Evolutionary conservation across 1,140 invertebrate species (phyloP).

Genomic region (Dufourea novaeangliae): DNA sequence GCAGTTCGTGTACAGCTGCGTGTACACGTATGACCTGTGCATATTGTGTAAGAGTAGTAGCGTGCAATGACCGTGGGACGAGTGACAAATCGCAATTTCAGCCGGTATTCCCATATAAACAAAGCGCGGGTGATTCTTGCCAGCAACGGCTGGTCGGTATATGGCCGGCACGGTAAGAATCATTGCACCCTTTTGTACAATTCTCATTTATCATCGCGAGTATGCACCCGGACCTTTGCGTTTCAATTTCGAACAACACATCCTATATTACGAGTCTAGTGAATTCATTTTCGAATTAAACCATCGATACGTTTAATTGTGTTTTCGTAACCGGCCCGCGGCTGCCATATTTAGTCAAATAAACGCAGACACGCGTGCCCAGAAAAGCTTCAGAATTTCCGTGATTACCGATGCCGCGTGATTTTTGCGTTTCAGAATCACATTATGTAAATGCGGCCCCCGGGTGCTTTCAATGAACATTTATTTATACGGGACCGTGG

Average conservation of each 20-base stretch:
- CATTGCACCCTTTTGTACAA: no score
- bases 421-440: slow-evolving; percentile 12
- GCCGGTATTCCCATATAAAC: background rate
- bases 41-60: slow-evolving; percentile 11
- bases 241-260: no score
- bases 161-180: no score
- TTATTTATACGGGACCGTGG: no score
- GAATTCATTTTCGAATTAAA: background rate
- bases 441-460: background rate
- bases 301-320: background rate
- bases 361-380: background rate
- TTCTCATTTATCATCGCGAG: no score
- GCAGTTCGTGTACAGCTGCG: background rate
- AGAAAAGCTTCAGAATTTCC: background rate
- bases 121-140: background rate
- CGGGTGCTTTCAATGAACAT: background rate
- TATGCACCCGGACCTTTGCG: no score
- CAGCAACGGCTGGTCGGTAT: no score
- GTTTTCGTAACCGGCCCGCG: background rate
- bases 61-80: slow-evolving; percentile 38
- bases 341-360: background rate
- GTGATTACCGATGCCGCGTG: background rate
- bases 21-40: background rate
- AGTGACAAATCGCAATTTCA: slow-evolving; percentile 31
- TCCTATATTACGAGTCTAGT: background rate